These are phyloP conservation scores for Nebria brevicollis DNA, from an alignment of 2,888 invertebrate species.

Conservation along the genomic window DNA sequence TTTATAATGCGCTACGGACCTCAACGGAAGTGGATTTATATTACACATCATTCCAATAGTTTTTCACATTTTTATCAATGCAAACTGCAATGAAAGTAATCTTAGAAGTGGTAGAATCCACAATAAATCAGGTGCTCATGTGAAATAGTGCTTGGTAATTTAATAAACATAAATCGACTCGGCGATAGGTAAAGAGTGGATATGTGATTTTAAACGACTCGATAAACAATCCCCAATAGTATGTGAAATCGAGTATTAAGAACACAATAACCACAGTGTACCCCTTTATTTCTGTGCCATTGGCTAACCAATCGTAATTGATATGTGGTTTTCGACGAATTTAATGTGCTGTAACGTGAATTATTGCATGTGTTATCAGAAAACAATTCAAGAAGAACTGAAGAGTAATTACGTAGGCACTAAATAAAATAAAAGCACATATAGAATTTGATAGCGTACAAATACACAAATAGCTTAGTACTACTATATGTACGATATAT, in stretches of 20 bases:
- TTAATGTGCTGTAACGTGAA: slow-evolving; percentile 36
- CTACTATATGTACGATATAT: no score
- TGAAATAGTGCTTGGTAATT: not conserved
- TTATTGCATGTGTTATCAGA: slow-evolving; percentile 12
- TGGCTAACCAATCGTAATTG: slow-evolving; percentile 28
- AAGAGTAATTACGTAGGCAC: not conserved
- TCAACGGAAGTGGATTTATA: slow-evolving; percentile 4
- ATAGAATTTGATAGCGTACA: not conserved
- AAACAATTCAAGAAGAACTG: slow-evolving; percentile 3
- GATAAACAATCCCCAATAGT: not conserved
- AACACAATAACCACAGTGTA: not conserved
- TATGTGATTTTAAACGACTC: not conserved
- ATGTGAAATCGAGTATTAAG: not conserved
- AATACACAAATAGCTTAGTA: no score
- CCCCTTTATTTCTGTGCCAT: slow-evolving; percentile 27
- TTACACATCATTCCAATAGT: not conserved
- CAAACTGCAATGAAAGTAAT: no score
- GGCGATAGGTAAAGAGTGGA: not conserved
- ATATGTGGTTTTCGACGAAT: slow-evolving; percentile 34
- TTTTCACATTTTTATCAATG: no score
- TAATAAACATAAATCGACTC: not conserved
- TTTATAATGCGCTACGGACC: not conserved
- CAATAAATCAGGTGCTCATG: not conserved
- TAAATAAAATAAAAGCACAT: not conserved
- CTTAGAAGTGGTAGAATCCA: no score